Percentiles rank a stretch among this genome's conserved stretches.
phyloP scores from a whole-genome alignment of 2,888 invertebrate species.

The Dinocampus coccinellae region DNA sequence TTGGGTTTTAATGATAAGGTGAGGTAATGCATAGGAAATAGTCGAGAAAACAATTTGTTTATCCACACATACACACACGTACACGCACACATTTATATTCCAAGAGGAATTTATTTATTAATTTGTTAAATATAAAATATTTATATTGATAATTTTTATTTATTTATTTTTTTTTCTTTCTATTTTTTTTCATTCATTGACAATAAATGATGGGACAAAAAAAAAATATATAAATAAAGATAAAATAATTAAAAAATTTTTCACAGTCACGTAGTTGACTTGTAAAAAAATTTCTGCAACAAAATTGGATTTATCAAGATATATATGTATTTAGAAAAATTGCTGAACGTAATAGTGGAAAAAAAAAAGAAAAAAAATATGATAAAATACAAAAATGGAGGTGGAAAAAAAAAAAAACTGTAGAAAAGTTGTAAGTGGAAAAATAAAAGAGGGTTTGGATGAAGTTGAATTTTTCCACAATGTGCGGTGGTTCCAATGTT shows the following conservation, averaged over 20 bases:
- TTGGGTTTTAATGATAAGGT: background rate
- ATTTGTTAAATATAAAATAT: too few relatives aligned
- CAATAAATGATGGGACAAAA: background rate
- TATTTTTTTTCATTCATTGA: too few relatives aligned
- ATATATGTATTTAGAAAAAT: background rate
- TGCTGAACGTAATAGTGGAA: background rate
- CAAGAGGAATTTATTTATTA: too few relatives aligned
- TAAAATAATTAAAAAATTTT: background rate
- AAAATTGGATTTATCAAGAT: background rate
- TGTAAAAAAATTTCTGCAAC: background rate
- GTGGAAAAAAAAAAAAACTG: too few relatives aligned
- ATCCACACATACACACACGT: background rate
- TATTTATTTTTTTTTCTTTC: background rate
- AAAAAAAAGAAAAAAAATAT: constrained; percentile 3
- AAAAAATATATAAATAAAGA: background rate
- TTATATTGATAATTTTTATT: too few relatives aligned
- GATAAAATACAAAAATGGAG: too few relatives aligned
- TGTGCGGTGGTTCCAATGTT: background rate
- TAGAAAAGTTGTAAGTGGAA: constrained; percentile 2
- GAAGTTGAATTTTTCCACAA: background rate
- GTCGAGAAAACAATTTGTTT: background rate
- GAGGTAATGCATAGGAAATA: background rate
- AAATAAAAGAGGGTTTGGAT: constrained; percentile 26
- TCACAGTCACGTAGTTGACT: background rate
- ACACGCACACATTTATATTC: background rate